Conservation (phyloP, 2,888 invertebrate species). For the Lordiphosa fenestrarum region DNA sequence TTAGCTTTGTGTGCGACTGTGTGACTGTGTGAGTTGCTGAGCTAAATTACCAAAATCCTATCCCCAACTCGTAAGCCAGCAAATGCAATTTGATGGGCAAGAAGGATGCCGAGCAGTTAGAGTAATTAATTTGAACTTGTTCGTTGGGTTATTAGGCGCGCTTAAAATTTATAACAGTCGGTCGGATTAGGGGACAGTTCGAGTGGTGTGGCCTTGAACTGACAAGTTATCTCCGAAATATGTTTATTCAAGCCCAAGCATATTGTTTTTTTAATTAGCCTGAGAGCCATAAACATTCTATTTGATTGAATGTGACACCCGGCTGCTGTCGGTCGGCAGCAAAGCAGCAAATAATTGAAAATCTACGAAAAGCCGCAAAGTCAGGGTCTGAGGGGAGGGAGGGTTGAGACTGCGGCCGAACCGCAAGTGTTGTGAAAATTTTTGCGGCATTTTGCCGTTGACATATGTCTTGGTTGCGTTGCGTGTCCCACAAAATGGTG, state of each 20-base stretch:
- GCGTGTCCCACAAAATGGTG: slow-evolving; percentile 8
- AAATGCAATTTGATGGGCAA: slow-evolving; percentile 31
- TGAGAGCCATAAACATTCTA: slow-evolving; percentile 26
- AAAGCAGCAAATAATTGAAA: slow-evolving; percentile 47
- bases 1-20: slow-evolving; percentile 34
- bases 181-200: slow-evolving; percentile 39
- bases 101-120: slow-evolving; percentile 10
- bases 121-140: slow-evolving; percentile 52
- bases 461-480: slow-evolving; percentile 48
- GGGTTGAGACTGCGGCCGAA: slow-evolving; percentile 3
- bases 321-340: slow-evolving; percentile 16
- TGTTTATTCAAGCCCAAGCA: slow-evolving; percentile 21
- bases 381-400: background rate
- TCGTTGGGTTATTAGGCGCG: slow-evolving; percentile 14
- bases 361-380: slow-evolving; percentile 10
- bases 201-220: background rate
- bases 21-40: slow-evolving; percentile 1
- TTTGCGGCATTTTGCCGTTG: slow-evolving; percentile 52
- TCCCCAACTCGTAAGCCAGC: slow-evolving; percentile 19
- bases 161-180: slow-evolving; percentile 43
- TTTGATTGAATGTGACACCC: slow-evolving; percentile 58
- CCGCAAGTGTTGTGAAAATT: slow-evolving; percentile 50
- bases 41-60: slow-evolving; percentile 35
- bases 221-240: slow-evolving; percentile 52
- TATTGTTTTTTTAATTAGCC: slow-evolving; percentile 54